phyloP scores from a whole-genome alignment of 2,888 invertebrate species.

The Cryptocephalus primarius region DNA sequence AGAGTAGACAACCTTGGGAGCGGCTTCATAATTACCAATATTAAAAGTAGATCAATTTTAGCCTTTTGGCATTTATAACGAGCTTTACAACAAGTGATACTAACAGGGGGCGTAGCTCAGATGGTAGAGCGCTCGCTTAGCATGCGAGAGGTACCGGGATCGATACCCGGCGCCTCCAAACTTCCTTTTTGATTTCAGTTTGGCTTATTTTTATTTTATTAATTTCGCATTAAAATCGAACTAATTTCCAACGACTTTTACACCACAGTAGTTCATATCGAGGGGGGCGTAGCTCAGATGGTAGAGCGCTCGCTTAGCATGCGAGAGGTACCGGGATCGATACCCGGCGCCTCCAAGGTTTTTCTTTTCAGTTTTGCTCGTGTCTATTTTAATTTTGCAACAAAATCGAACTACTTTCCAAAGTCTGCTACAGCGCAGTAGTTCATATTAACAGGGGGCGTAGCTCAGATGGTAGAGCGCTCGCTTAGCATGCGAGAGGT shows the following conservation, averaged over 20 bases:
- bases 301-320: slow-evolving; percentile 36
- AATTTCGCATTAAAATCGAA: no score
- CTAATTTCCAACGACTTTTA: no score
- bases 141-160: slow-evolving; percentile 47
- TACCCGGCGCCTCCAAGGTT: slow-evolving; percentile 34
- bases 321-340: slow-evolving; percentile 49
- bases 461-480: slow-evolving; percentile 33
- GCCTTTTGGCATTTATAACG: no score
- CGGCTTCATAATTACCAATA: no score
- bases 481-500: slow-evolving; percentile 43
- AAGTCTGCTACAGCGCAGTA: background rate
- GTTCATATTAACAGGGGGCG: slow-evolving; percentile 24
- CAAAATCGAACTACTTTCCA: no score
- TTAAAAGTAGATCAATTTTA: no score
- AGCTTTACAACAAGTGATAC: no score
- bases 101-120: slow-evolving; percentile 32
- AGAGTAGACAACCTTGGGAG: no score
- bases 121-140: slow-evolving; percentile 35
- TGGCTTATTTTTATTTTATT: background rate
- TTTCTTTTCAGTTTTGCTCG: background rate
- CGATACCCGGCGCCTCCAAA: slow-evolving; percentile 39
- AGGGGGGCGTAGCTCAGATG: slow-evolving; percentile 31
- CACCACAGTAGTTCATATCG: background rate
- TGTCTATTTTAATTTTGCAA: background rate
- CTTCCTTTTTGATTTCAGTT: background rate